Evolutionary conservation across 2,113 vertebrate genomes (phyloP).

Genomic region (Ophiodon elongatus): DNA sequence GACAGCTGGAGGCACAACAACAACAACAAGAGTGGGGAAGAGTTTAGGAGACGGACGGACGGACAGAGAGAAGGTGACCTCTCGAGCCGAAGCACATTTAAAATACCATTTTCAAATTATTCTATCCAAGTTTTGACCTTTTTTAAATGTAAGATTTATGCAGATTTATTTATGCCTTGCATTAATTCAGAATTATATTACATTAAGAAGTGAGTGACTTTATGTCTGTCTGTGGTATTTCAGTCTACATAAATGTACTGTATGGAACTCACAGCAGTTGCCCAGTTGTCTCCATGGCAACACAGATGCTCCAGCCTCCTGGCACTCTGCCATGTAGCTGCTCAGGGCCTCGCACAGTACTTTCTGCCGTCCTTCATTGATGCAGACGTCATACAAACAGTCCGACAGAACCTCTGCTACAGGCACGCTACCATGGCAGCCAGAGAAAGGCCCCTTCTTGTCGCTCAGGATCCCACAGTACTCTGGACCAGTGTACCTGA

Average conservation of each 20-base stretch:
- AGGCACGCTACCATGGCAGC: slow-evolving; percentile 6
- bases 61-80: background rate
- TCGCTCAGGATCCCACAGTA: slow-evolving; percentile 44
- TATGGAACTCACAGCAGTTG: slow-evolving; percentile 28
- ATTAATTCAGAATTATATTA: background rate
- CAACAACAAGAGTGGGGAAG: background rate
- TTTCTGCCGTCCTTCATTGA: slow-evolving; percentile 3
- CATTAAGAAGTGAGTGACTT: background rate
- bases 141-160: background rate
- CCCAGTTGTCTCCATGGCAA: slow-evolving; percentile 19
- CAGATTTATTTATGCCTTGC: background rate
- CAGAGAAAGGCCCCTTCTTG: slow-evolving; percentile 27
- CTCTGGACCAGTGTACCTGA: slow-evolving; percentile 37
- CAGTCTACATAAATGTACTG: background rate
- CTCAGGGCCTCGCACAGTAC: slow-evolving; percentile 40
- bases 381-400: slow-evolving; percentile 53
- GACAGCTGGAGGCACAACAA: slow-evolving; percentile 9
- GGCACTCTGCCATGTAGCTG: slow-evolving; percentile 24
- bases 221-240: background rate
- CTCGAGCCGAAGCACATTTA: too few relatives aligned
- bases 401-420: background rate
- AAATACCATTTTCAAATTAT: background rate
- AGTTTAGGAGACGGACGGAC: background rate
- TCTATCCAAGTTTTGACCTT: background rate
- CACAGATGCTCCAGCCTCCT: slow-evolving; percentile 16